Evolutionary conservation across 2,888 invertebrate genomes (phyloP).

Genomic region (Pterostichus niger): DNA sequence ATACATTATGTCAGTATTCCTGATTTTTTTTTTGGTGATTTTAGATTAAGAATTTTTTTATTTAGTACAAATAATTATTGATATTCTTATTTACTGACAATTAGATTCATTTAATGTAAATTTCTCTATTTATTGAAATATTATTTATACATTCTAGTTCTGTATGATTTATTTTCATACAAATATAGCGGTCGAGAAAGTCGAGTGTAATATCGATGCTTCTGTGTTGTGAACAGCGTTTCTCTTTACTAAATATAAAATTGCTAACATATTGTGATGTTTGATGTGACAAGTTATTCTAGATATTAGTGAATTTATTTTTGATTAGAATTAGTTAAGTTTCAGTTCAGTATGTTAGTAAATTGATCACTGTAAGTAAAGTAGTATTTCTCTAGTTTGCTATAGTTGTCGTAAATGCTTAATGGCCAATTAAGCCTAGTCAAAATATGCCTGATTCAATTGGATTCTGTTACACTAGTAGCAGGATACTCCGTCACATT

Average conservation of each 20-base stretch:
- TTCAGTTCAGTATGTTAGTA: conserved; percentile 23
- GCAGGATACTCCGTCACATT: conserved; percentile 42
- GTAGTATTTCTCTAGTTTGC: conserved; percentile 26
- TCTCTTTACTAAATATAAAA: conserved; percentile 31
- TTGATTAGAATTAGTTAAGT: conserved; percentile 14
- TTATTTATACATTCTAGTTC: conserved; percentile 50
- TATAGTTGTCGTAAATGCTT: conserved; percentile 48
- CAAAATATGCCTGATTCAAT: conserved; percentile 40
- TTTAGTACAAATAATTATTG: conserved; percentile 61
- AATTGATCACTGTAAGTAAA: conserved; percentile 6
- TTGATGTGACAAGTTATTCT: conserved; percentile 62
- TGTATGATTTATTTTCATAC: conserved; percentile 46
- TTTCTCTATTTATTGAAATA: conserved; percentile 48
- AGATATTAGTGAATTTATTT: conserved; percentile 55
- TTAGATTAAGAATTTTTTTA: conserved; percentile 56
- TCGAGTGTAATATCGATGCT: conserved; percentile 45
- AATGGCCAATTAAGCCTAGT: conserved; percentile 54
- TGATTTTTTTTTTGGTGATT: conserved; percentile 61
- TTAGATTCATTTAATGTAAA: conserved; percentile 47
- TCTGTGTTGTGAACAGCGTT: conserved; percentile 45
- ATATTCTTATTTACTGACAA: conserved; percentile 53
- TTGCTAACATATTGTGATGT: conserved; percentile 64
- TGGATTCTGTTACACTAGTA: background rate
- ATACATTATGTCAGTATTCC: conserved; percentile 58
- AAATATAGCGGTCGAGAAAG: conserved; percentile 30